Percentiles rank a stretch among this genome's conserved stretches.
These are phyloP conservation scores for Clarias fuscus DNA, from an alignment of 2,797 vertebrate species.

Conservation along the genomic window DNA sequence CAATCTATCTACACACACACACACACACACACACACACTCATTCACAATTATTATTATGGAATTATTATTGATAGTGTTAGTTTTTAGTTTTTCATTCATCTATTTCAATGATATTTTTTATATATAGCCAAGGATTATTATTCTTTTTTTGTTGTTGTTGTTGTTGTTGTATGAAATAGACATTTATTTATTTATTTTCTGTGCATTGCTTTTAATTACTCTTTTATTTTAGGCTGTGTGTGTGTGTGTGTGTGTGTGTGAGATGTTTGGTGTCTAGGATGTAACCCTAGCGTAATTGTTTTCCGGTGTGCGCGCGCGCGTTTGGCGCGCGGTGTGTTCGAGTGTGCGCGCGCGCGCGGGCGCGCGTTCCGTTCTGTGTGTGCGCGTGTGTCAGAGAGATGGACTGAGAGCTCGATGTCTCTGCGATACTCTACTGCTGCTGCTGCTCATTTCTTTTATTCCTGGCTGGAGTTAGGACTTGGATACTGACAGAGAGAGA, in stretches of 20 bases:
- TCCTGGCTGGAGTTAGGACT: constrained; percentile 8
- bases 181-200: neutral
- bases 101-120: neutral
- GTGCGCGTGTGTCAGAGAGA: constrained; percentile 45
- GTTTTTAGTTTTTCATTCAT: neutral
- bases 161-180: neutral
- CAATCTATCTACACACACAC: too few relatives aligned
- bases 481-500: neutral
- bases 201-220: neutral
- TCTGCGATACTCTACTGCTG: constrained; percentile 20
- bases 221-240: neutral
- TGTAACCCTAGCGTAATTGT: neutral
- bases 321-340: neutral
- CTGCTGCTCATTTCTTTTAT: constrained; percentile 22
- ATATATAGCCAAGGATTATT: neutral
- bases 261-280: too few relatives aligned
- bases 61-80: neutral
- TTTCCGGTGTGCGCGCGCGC: neutral
- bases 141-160: neutral
- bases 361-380: neutral
- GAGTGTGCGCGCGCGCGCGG: constrained; percentile 6
- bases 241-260: too few relatives aligned
- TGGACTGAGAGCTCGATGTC: constrained; percentile 42
- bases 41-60: too few relatives aligned
- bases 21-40: too few relatives aligned